Base-by-base conservation (phyloP, 2,888 invertebrate species). In the Mythimna ferrago region DNA sequence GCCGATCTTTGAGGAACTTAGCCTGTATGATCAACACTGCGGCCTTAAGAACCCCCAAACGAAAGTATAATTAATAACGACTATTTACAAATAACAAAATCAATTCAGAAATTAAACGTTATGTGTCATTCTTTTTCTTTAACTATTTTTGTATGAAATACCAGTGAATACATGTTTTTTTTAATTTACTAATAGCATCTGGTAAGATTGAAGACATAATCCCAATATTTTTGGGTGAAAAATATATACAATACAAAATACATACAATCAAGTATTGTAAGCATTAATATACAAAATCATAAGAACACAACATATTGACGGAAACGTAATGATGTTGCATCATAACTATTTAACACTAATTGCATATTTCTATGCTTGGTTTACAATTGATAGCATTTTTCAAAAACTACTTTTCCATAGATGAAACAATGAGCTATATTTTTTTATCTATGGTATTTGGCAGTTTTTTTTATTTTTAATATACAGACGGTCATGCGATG, bases 81-180 rank as follows among this genome's bases (percentile, higher is more conserved):
- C 76, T 84, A 87, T 86, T 62, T 86, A 87, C 81, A 86, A 73
- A 77, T 53, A 81, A 83, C 68, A 72, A 72, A 72, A 80, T 86
- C 54, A 67, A 77, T 76, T 78, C 66, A 21, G 73, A 71, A 73
- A 56, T 71, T 71, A 65, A 71, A 61, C 82, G n/a, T 79, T 78
- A 73, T 6, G 53, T 16, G 21, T 71, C 58, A 83, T 74, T 60
- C 60, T 51, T 57, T 71, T 71, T 78, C 73, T 66, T 57, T 44
- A 57, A 71, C 62, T 54, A 61, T 66, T 79, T 72, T 48, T 14
- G 6, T 62, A n/a, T 35, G n/a, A 38, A 67, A 62, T 58, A 78
- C n/a, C 19, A 32, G n/a, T 54, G n/a, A 58, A 48, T 66, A 82
- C 21, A 65, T 4, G 19, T 51, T 64, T 69, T 73, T 73, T 64